These are phyloP conservation scores for Lamellibrachia luymesi DNA, from an alignment of 1,140 invertebrate species.

Conservation along the genomic window DNA sequence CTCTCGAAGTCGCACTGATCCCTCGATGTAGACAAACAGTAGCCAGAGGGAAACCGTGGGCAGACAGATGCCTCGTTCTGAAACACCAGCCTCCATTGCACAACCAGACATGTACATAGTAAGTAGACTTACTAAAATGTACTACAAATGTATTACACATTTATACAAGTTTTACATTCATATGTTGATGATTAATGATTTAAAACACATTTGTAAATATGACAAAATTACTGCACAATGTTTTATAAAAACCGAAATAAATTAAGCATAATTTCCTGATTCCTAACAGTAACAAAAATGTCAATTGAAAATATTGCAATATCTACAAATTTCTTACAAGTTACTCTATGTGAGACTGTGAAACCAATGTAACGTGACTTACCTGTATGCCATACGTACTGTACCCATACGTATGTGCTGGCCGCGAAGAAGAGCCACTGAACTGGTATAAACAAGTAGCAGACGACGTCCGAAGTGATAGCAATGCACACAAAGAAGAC, in stretches of 20 bases:
- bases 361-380: constrained; percentile 38
- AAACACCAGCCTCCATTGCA: constrained; percentile 26
- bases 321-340: too few relatives aligned
- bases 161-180: too few relatives aligned
- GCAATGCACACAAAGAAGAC: constrained; percentile 98
- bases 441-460: constrained; percentile 98
- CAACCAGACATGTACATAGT: background rate
- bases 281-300: too few relatives aligned
- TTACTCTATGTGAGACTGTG: too few relatives aligned
- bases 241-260: too few relatives aligned
- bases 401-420: constrained; percentile 98
- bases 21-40: constrained; percentile 93
- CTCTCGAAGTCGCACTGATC: constrained; percentile 81
- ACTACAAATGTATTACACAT: too few relatives aligned
- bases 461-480: constrained; percentile 96
- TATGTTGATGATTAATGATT: too few relatives aligned
- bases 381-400: constrained; percentile 99
- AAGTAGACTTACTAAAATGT: background rate
- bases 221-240: too few relatives aligned
- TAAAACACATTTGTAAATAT: too few relatives aligned
- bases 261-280: too few relatives aligned
- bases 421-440: constrained; percentile 97
- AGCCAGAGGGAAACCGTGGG: constrained; percentile 93
- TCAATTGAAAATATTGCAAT: too few relatives aligned
- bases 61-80: constrained; percentile 89